These are phyloP conservation scores for Diorhabda elongata DNA, from an alignment of 1,140 invertebrate species.

Conservation along the genomic window DNA sequence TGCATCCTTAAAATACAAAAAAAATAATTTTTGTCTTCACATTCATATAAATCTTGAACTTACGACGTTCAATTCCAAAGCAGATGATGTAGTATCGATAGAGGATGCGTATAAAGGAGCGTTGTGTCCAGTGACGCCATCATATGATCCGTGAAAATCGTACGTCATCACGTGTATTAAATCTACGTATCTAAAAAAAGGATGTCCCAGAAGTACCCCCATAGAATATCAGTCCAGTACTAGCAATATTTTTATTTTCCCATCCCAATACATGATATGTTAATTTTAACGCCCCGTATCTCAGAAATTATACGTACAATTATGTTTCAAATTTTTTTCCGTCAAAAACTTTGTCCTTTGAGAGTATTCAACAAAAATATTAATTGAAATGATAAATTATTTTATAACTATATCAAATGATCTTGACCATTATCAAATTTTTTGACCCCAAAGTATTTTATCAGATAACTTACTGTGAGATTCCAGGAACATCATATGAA, in stretches of 20 bases:
- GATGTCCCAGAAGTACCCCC: too few relatives aligned
- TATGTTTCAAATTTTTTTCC: too few relatives aligned
- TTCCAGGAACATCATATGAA: conserved; percentile 85
- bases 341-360: too few relatives aligned
- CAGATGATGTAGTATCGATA: conserved; percentile 44
- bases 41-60: conserved; percentile 12
- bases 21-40: neutral
- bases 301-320: too few relatives aligned
- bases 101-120: conserved; percentile 54
- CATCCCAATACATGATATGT: too few relatives aligned
- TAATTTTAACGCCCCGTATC: too few relatives aligned
- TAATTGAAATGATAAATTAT: too few relatives aligned
- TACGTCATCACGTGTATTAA: conserved; percentile 67
- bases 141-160: conserved; percentile 64
- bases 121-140: conserved; percentile 54
- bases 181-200: conserved; percentile 51
- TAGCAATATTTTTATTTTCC: too few relatives aligned
- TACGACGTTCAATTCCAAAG: conserved; percentile 42
- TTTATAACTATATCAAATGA: too few relatives aligned
- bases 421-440: too few relatives aligned
- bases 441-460: neutral
- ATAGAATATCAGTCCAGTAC: too few relatives aligned
- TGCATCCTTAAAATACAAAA: conserved; percentile 33
- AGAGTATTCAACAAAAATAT: too few relatives aligned
- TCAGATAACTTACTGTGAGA: conserved; percentile 67